These are phyloP conservation scores for Triplophysa bombifrons DNA, from an alignment of 2,797 vertebrate genomes.

Conservation along the genomic window DNA sequence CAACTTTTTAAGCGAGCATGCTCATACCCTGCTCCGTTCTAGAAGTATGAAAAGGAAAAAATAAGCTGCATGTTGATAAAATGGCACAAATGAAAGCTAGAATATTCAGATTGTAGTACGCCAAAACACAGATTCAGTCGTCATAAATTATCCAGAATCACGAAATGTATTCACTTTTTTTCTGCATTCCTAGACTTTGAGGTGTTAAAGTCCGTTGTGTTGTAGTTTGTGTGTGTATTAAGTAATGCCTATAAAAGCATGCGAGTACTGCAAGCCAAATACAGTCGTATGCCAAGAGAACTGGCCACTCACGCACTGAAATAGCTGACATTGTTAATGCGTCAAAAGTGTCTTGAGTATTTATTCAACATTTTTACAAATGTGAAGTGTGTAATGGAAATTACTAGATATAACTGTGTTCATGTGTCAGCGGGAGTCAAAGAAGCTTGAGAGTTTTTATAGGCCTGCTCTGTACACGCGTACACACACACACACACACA, in stretches of 20 bases:
- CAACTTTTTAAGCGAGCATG: neutral
- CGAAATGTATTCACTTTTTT: neutral
- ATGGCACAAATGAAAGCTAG: neutral
- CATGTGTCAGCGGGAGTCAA: neutral
- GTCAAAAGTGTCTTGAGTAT: neutral
- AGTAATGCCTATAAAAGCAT: slow-evolving; percentile 35
- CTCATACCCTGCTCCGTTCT: neutral
- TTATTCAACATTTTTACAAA: neutral
- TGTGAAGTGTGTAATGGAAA: neutral
- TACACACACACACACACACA: neutral
- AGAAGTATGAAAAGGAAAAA: neutral
- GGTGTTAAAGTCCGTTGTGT: neutral
- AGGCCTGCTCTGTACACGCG: neutral
- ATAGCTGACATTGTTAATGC: slow-evolving; percentile 59
- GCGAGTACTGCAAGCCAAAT: slow-evolving; percentile 39
- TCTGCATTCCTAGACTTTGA: slow-evolving; percentile 10
- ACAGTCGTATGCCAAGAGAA: slow-evolving; percentile 31
- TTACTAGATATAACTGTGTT: neutral
- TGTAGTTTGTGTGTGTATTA: slow-evolving; percentile 15
- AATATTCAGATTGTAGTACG: neutral
- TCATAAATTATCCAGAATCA: neutral
- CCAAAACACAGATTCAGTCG: slow-evolving; percentile 9
- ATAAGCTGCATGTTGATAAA: neutral
- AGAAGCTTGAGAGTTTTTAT: slow-evolving; percentile 25
- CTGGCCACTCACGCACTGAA: slow-evolving; percentile 53